Base-by-base conservation (phyloP, 2,113 vertebrate species). In the Fulica atra region DNA sequence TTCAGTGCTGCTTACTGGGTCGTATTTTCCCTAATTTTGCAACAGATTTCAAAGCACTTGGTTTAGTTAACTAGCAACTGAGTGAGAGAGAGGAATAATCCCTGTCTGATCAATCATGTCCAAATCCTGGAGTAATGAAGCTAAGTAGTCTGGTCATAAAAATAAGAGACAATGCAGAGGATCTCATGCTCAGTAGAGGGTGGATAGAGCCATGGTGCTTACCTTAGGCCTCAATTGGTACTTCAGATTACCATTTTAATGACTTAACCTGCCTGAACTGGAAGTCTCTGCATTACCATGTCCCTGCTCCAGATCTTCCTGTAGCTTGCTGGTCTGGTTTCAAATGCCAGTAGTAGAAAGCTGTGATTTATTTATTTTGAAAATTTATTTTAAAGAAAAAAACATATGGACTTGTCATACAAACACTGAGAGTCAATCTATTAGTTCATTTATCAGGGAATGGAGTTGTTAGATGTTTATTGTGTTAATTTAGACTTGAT, bases 171-270 rank as follows among this genome's bases (percentile, higher is more conserved):
- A 65, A 66, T 48, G 0, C 4, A 63, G 83, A 83, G 42, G 25
- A 36, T 85, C 86, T n/a, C 74, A 74, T 86, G 64, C 2, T 4
- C n/a, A 31, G 38, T 76, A 89, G 86, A 70, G 63, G 73, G 84
- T 3, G 5, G 40, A 18, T 42, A 38, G 46, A 3, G 18, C 54
- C 64, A 6, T n/a, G 25, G 42, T 17, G 60, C 66, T 26, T 77
- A 56, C 36, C 35, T 51, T 53, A 64, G 86, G 36, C 51, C 86
- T 81, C 64, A 56, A 80, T 73, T 74, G 76, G 63, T 92, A 59
- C 68, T 87, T 88, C 33, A 38, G 68, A 92, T 91, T 89, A 89
- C 61, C 78, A 85, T 96, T 95, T 93, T 89, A 90, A 92, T 95
- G 91, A 78, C 84, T 46, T 65, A 73, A 80, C 42, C 51, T 88